Conservation (phyloP, 2,113 vertebrate genomes). For the Psilopogon haemacephalus region DNA sequence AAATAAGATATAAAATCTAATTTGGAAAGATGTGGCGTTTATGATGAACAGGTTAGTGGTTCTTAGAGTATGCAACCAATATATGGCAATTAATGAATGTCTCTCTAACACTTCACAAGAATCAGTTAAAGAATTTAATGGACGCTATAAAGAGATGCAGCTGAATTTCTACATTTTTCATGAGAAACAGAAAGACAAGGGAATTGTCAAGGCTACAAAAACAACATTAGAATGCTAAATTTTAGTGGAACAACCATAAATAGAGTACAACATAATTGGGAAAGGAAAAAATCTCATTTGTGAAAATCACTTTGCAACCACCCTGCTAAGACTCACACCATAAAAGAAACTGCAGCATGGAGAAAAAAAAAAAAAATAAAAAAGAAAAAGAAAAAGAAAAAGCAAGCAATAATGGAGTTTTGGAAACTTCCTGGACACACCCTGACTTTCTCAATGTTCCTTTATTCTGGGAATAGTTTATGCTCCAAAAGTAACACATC, state of each 20-base stretch:
- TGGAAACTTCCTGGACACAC: background rate
- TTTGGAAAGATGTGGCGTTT: background rate
- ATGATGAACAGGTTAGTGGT: background rate
- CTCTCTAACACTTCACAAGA: constrained; percentile 29
- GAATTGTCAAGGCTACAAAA: constrained; percentile 47
- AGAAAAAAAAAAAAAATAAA: background rate
- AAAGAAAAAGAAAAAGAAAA: background rate
- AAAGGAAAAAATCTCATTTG: constrained; percentile 23
- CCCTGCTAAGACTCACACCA: background rate
- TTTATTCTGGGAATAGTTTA: constrained; percentile 2
- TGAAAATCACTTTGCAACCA: constrained; percentile 30
- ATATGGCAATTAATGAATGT: constrained; percentile 28
- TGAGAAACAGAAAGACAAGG: constrained; percentile 36
- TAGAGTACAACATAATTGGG: constrained; percentile 43
- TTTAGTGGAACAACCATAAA: constrained; percentile 52
- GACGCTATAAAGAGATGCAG: constrained; percentile 57
- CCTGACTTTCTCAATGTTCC: background rate
- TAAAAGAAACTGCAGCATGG: background rate
- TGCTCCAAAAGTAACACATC: constrained; percentile 31
- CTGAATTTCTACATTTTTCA: constrained; percentile 64
- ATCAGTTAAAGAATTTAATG: constrained; percentile 53
- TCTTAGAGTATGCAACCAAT: background rate
- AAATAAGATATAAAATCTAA: background rate
- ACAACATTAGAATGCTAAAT: constrained; percentile 48
- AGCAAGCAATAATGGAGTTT: background rate